Base-by-base conservation (phyloP, 2,113 vertebrate species). In the Perca fluviatilis region DNA sequence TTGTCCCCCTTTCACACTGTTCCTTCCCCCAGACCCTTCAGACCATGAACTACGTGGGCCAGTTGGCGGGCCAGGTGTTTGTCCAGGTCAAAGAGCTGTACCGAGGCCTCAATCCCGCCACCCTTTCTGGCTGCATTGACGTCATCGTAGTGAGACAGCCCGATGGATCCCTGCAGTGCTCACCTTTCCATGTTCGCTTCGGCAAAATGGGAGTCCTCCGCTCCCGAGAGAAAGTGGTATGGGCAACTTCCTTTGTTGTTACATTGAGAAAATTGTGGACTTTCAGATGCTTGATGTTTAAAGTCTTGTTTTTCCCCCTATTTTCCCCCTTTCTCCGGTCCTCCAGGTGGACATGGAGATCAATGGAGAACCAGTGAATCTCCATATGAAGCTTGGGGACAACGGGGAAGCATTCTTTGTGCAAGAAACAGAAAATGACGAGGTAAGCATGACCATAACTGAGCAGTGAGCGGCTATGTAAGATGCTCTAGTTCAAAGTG, bases 41-140 rank as follows among this genome's bases (percentile, higher is more conserved):
- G 94, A 99, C 97, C 93, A 99, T 99, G 98, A 99, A 99, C 93
- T 99, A 98, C 94, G 98, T 99, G 62, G 98, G 98, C 72, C 98
- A 99, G 94, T 79, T 99, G 91, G 98, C 98, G 0, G 98, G 98
- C 25, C 98, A 99, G 92, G 98, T 99, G 81, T 98, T 99, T 21
- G 97, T 99, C 46, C 98, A 98, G 21, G 98, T 99, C 92, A 99
- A 99, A 90, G 98, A 99, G 77, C 95, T 99, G 54, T 99, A 99
- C 89, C 96, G 96, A 85, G 98, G 98, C 33, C 93, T 99, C 72
- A 99, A 99, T 73, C 98, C 98, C 0, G 98, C 98, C 83, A 99
- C 98, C 0, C 84, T 99, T 3, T 99, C 98, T 0, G 98, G 98
- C 61, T 99, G 98, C 84, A 99, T 99, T 0, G 98, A 99, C 40